Evolutionary conservation across 2,888 invertebrate species (phyloP), one percentile per base, ranked within the genome.

Genomic region (Mesopsocus fuscifrons): DNA sequence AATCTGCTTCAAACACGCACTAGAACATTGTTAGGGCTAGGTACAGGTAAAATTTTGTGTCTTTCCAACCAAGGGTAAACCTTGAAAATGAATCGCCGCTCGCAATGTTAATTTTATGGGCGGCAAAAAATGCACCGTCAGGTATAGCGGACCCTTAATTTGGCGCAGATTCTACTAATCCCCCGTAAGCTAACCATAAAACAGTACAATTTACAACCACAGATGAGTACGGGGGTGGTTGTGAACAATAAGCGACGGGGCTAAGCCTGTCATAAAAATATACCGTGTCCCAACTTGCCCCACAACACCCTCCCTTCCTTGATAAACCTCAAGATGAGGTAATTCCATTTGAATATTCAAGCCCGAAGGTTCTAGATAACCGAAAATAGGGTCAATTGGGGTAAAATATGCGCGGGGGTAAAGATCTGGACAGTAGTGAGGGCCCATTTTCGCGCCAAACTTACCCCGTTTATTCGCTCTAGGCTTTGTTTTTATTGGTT

Each of bases 281-380:
- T 26, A 6, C 26, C 26, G 26, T 26, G n/a, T n/a, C n/a, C n/a
- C n/a, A n/a, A n/a, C n/a, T n/a, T n/a, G n/a, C n/a, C n/a, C n/a
- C n/a, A n/a, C n/a, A n/a, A n/a, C n/a, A n/a, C n/a, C n/a, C n/a
- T n/a, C n/a, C n/a, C n/a, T n/a, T n/a, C n/a, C n/a, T 6, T 11
- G 26, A 26, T 26, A 26, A 26, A 26, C 34, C 15, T 9, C 8
- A 6, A 20, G 38, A 38, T 15, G 38, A 20, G 18, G 38, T 38
- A 38, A 38, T 38, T 38, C 38, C 20, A 38, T 38, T 38, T 38
- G 38, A 38, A 38, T 38, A 34, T 34, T 34, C 18, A 34, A 34
- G 38, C 18, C 38, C n/a, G 21, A 38, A 20, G 38, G 38, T 13
- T 38, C 21, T 20, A 38, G 20, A 17, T 9, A 17, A 5, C 9